A percentile compares a stretch with the other conserved stretches of the same genome.
Conservation (phyloP, 2,797 vertebrate genomes). For the Coluber constrictor region DNA sequence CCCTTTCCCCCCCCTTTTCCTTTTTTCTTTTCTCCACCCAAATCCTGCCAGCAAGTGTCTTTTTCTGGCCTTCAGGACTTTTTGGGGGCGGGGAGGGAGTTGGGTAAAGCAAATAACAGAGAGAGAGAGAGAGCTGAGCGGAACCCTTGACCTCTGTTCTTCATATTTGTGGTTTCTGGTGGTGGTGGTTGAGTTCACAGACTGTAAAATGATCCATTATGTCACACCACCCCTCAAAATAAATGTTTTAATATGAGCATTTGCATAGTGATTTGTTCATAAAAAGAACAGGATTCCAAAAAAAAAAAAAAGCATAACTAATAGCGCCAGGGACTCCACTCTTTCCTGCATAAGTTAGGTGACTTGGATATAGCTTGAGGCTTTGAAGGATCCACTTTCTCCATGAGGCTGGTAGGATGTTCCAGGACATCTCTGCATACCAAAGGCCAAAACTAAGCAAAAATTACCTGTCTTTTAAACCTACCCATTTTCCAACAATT, state of each 20-base stretch:
- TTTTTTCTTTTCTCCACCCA: conserved; percentile 31
- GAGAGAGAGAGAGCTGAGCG: conserved; percentile 36
- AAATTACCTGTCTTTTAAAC: not conserved
- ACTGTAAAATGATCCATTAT: conserved; percentile 68
- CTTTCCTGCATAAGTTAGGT: not conserved
- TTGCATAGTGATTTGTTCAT: conserved; percentile 56
- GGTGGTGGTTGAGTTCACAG: conserved; percentile 57
- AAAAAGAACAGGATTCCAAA: not conserved
- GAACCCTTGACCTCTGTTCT: conserved; percentile 51
- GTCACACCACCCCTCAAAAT: conserved; percentile 69
- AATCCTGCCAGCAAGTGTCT: conserved; percentile 38
- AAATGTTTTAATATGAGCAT: conserved; percentile 73
- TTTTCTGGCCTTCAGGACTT: conserved; percentile 61
- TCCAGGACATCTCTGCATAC: not conserved
- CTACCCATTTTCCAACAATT: not conserved
- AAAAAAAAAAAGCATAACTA: too few species aligned
- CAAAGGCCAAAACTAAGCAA: not conserved
- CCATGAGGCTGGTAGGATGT: not conserved
- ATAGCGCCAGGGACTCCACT: too few species aligned
- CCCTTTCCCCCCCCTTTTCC: too few species aligned
- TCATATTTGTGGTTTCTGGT: conserved; percentile 55
- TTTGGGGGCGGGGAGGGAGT: conserved; percentile 40
- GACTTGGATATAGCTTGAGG: not conserved
- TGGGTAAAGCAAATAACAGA: conserved; percentile 31
- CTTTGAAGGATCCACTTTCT: not conserved